Evolutionary conservation across 2,113 vertebrate species (phyloP).

Genomic region (Cyprinus carpio): DNA sequence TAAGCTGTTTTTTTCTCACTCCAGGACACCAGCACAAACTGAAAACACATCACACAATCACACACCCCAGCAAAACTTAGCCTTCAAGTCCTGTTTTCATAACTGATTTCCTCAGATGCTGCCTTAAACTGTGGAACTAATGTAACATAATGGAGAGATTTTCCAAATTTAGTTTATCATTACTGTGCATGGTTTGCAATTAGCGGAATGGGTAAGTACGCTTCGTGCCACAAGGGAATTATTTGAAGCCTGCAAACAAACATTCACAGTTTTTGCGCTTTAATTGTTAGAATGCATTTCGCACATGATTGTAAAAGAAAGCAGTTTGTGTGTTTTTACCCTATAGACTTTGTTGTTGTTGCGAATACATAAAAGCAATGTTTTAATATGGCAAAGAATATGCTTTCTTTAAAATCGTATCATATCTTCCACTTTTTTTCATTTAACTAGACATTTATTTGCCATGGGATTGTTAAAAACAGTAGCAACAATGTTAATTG

Average conservation of each 20-base stretch:
- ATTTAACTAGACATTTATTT: slow-evolving; percentile 2
- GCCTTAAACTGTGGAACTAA: slow-evolving; percentile 35
- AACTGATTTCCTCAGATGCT: neutral
- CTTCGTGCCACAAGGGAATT: neutral
- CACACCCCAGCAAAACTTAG: neutral
- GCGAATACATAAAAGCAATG: neutral
- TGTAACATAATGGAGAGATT: slow-evolving; percentile 29
- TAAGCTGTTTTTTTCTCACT: slow-evolving; percentile 36
- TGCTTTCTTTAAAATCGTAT: neutral
- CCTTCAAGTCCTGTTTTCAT: slow-evolving; percentile 11
- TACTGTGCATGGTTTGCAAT: slow-evolving; percentile 4
- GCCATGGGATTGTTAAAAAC: neutral
- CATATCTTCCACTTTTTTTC: neutral
- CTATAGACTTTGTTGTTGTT: neutral
- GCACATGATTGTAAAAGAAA: neutral
- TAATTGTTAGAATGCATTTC: neutral
- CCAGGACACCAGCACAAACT: neutral
- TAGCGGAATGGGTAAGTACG: neutral
- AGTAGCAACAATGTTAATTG: neutral
- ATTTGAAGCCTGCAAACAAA: slow-evolving; percentile 10
- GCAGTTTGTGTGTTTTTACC: neutral
- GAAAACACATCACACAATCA: neutral
- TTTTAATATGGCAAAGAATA: neutral
- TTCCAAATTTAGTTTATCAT: slow-evolving; percentile 25
- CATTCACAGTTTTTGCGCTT: slow-evolving; percentile 15